Base-by-base conservation (phyloP, 2,113 vertebrate species). In the Periophthalmus modestus region DNA sequence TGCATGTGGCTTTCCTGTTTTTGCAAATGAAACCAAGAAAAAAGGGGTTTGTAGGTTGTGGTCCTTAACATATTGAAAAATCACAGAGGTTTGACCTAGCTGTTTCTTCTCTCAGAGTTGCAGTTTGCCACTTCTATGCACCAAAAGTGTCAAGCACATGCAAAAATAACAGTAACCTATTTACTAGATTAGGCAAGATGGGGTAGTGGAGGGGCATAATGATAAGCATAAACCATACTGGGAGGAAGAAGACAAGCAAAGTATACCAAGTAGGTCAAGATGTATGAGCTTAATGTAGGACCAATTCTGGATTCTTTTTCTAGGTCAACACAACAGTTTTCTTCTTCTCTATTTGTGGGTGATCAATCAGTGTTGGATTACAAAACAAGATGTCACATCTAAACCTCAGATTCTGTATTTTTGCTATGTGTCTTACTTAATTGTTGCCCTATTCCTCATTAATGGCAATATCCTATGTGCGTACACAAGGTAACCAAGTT, bases 21-120 rank as follows among this genome's bases (percentile, higher is more conserved):
- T 89, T 63, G 84, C 85, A 90, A 87, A 73, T 71, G 76, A 82
- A 86, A 82, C 54, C 54, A 68, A 83, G 70, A 66, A 87, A 89
- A 90, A 93, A 81, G 77, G 88, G 93, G 92, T 94, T 94, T 94
- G 86, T 94, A 93, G 94, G 93, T 93, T 92, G 93, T 82, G 92
- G 93, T 92, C 78, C 73, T 69, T 59, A 52, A 81, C 65, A 54
- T 67, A 77, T 82, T 85, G 43, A 39, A 77, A 72, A 86, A 73
- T 70, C 46, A 73, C 33, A 34, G 72, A 77, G 82, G 89, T 80
- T 85, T 59, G 54, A 85, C 78, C 83, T 82, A 77, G 85, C 80
- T 85, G 66, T 84, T 80, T 86, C 72, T 80, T 87, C 81, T 72
- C 48, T 62, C 54, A 61, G 43, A 79, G 43, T 68, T 34, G 57